Percentiles rank a stretch among this genome's conserved stretches.
Conservation (phyloP, 2,113 vertebrate species). For the Megalops atlanticus region DNA sequence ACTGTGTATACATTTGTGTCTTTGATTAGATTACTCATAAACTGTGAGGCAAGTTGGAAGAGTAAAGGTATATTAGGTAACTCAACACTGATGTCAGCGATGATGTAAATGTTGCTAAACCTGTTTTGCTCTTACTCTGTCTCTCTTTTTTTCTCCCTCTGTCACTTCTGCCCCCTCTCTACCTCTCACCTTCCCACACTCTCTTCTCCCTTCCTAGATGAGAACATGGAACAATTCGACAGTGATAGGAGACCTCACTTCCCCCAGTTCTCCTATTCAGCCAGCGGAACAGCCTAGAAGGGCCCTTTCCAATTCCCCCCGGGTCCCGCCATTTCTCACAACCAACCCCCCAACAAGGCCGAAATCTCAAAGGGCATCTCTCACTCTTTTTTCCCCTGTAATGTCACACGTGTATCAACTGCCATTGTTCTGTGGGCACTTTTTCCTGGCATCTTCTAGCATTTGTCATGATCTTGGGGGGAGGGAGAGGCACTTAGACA, state of each 20-base stretch:
- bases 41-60: too few species aligned
- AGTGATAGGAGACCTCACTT: constrained; percentile 92
- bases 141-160: not conserved
- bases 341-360: not conserved
- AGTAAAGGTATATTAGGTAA: too few species aligned
- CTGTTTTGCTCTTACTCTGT: not conserved
- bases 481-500: constrained; percentile 52
- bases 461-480: constrained; percentile 38
- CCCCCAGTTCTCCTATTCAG: constrained; percentile 96
- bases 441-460: constrained; percentile 27
- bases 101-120: not conserved
- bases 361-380: constrained; percentile 10
- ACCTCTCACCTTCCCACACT: not conserved
- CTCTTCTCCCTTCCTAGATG: constrained; percentile 66
- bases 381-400: constrained; percentile 59
- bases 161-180: not conserved
- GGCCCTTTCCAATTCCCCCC: not conserved
- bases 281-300: constrained; percentile 85
- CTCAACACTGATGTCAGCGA: too few species aligned
- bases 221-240: constrained; percentile 90
- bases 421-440: constrained; percentile 68
- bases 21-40: too few species aligned
- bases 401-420: constrained; percentile 42
- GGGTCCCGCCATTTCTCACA: not conserved
- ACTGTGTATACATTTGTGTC: too few species aligned